Base-by-base conservation (phyloP, 1,140 invertebrate species). In the Sycophaga agraensis region DNA sequence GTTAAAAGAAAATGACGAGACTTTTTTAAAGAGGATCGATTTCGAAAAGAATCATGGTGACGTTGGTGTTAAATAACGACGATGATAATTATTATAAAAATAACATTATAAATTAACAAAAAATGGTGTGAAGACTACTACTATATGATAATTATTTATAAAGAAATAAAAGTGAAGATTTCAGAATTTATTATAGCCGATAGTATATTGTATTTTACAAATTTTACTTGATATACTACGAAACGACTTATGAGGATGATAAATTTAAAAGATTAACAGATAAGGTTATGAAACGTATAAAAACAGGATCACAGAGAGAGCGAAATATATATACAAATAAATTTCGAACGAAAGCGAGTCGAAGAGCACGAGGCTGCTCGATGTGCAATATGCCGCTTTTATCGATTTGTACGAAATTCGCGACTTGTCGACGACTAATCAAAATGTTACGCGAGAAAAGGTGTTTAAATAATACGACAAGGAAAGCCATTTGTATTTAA, bases 171-270 rank as follows among this genome's bases (percentile, higher is more conserved):
- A 70, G 68, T 68, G 65, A 72, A 71, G 59, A 74, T 74, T 62
- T 76, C 75, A 74, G 70, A 78, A 77, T 77, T 76, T 78, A 76
- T 76, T 68, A 76, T 78, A 79, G 71, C 64, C 68, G 17, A 62
- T 55, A 71, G 68, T 72, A 76, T 72, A 80, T 79, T 79, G 78
- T 80, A 80, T 80, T 80, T 80, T 79, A 79, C 75, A 80, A 76
- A 80, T 80, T 80, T 80, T 78, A 78, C 74, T 80, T 77, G 70
- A 73, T 77, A 75, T 77, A 68, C 42, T 50, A 62, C 19, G 45
- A 62, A 60, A 60, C 58, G 49, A 51, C 16, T 22, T 56, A 56
- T 14, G 53, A 68, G 39, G 63, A 66, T 63, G 64, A 63, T 54
- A 35, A 48, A 63, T 56, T 65, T 63, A 62, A 68, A 63, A 64